Base-by-base conservation (phyloP, 2,797 vertebrate genomes). In the Apogon talboti region DNA sequence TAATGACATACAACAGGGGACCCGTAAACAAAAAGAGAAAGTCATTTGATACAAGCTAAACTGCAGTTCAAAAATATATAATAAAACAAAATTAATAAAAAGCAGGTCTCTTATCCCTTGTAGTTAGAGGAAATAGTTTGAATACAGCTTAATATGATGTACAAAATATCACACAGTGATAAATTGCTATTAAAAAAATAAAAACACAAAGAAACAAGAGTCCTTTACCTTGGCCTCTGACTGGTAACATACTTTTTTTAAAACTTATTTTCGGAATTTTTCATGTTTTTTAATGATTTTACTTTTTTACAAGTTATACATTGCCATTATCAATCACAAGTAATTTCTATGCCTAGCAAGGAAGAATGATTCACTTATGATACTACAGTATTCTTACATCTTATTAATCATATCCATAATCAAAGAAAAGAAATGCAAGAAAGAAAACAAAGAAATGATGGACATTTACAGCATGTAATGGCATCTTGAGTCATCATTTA, bases 121-220 rank as follows among this genome's bases (percentile, higher is more conserved):
- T 89, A 90, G 79, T 92, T 91, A 85, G 88, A 94, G 89, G 87
- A 93, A 92, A 92, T 87, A 62, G 82, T 92, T 92, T 82, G 87
- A 94, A 92, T 93, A 91, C 89, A 92, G 93, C 86, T 90, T 94
- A 92, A 93, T 92, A 93, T 93, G 92, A 93, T 93, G 87, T 94
- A 91, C 90, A 94, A 94, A 95, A 94, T 95, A 96, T 96, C 95
- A 96, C 96, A 96, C 94, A 95, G 95, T 96, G 95, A 96, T 95
- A 96, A 95, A 87, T 86, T 93, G 93, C 89, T 91, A 91, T 89
- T 92, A 91, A 92, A 92, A 94, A 92, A 92, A 90, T 86, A 92
- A 90, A 92, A 91, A 91, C 87, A 89, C 79, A 90, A 87, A 92
- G 68, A 90, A 91, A 91, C 73, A 81, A 83, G 87, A 91, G 90